Conservation (phyloP, 2,888 invertebrate genomes). For the Acheta domesticus region DNA sequence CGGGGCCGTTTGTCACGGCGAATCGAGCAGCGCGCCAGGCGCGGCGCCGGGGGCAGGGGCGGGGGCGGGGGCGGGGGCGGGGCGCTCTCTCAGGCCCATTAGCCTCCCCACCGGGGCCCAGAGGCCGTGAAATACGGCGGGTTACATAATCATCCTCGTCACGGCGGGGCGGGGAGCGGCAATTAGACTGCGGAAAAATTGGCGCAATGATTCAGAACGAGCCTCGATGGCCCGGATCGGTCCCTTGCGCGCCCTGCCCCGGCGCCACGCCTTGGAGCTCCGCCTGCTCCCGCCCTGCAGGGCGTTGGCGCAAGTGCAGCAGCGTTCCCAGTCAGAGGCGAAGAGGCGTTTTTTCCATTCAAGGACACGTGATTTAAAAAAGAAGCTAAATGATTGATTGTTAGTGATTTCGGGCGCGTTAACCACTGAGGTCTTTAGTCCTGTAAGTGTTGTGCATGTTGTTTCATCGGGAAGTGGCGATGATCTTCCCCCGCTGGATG, state of each 20-base stretch:
- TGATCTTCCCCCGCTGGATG: too few species aligned
- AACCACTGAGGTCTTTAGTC: too few species aligned
- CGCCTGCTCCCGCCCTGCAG: too few species aligned
- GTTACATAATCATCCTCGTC: slow-evolving; percentile 3
- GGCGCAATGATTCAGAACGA: slow-evolving; percentile 9
- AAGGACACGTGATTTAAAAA: too few species aligned
- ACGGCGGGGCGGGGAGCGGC: background rate
- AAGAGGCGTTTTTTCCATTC: background rate
- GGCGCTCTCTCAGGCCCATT: background rate
- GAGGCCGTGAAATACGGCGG: background rate
- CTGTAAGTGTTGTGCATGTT: too few species aligned
- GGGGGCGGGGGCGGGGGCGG: background rate
- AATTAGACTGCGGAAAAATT: background rate
- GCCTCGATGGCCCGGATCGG: background rate
- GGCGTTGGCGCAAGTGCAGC: background rate
- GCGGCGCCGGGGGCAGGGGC: background rate
- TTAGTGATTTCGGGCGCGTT: too few species aligned
- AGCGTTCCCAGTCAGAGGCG: background rate
- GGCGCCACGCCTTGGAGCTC: too few species aligned
- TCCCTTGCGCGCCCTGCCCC: too few species aligned
- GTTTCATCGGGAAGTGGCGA: too few species aligned
- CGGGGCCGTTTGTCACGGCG: background rate
- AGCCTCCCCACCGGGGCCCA: background rate
- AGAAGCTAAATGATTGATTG: too few species aligned
- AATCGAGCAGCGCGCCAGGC: background rate